These are phyloP conservation scores for Channa striata DNA, from an alignment of 2,797 vertebrate species.

Conservation along the genomic window DNA sequence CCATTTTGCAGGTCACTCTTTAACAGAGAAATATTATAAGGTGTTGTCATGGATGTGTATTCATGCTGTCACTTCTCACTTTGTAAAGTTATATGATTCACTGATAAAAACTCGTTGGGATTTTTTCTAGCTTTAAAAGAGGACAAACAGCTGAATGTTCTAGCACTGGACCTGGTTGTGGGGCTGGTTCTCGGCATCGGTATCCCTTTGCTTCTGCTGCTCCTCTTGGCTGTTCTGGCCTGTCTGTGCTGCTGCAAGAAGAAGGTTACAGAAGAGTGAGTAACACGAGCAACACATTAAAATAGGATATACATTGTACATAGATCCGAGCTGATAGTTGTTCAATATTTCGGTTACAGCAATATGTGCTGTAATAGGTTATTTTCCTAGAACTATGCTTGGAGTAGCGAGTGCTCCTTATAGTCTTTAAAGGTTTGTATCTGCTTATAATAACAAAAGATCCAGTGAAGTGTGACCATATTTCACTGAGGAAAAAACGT, in stretches of 20 bases:
- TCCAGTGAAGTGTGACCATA: no score
- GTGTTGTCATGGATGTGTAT: neutral
- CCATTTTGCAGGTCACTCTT: neutral
- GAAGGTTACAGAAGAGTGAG: slow-evolving; percentile 83
- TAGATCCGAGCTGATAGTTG: no score
- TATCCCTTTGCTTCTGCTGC: slow-evolving; percentile 84
- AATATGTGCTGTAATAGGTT: no score
- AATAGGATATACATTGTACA: no score
- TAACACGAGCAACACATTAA: slow-evolving; percentile 24
- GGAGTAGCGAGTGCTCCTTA: no score
- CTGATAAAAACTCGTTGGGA: neutral
- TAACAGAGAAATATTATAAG: neutral
- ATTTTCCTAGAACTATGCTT: no score
- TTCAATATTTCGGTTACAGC: no score
- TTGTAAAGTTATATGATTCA: neutral
- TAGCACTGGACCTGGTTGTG: slow-evolving; percentile 70
- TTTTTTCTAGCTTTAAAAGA: slow-evolving; percentile 39
- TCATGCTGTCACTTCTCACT: neutral
- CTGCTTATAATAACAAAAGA: no score
- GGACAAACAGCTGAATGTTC: neutral
- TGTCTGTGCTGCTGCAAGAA: slow-evolving; percentile 85
- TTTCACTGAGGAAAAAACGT: no score
- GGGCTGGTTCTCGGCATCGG: slow-evolving; percentile 86
- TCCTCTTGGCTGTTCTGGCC: slow-evolving; percentile 79
- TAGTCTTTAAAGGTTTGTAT: no score